Evolutionary conservation across 2,113 vertebrate species (phyloP).

Genomic region (Fukomys damarensis): DNA sequence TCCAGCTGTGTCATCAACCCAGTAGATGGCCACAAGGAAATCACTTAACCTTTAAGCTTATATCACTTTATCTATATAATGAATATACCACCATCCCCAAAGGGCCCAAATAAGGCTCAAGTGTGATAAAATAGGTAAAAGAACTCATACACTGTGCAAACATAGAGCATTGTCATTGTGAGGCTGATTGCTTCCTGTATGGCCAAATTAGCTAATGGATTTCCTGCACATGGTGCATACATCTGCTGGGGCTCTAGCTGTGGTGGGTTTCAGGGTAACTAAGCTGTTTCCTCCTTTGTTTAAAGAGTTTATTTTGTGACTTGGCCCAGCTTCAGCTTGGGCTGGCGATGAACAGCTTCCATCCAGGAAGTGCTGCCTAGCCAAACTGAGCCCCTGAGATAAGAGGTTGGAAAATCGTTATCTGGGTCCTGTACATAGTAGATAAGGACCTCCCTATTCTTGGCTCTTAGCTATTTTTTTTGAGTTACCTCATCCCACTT

Average conservation of each 20-base stretch:
- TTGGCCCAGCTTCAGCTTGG: constrained; percentile 40
- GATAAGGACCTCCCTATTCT: constrained; percentile 48
- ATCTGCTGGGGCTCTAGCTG: background rate
- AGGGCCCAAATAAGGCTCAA: constrained; percentile 41
- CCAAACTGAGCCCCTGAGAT: constrained; percentile 28
- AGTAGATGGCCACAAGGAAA: constrained; percentile 36
- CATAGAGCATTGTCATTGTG: constrained; percentile 51
- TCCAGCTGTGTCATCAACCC: constrained; percentile 6
- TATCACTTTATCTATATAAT: constrained; percentile 45
- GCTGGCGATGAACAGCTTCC: background rate
- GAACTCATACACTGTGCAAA: constrained; percentile 52
- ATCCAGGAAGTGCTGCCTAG: constrained; percentile 52
- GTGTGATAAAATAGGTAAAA: constrained; percentile 33
- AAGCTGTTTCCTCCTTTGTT: constrained; percentile 45
- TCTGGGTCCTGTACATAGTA: constrained; percentile 44
- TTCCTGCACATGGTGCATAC: constrained; percentile 33
- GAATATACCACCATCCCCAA: background rate
- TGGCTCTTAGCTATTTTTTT: constrained; percentile 24
- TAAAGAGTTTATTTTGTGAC: constrained; percentile 67
- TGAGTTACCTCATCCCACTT: background rate
- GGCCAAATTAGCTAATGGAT: constrained; percentile 56
- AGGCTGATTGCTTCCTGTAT: constrained; percentile 75
- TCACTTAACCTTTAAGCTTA: constrained; percentile 50
- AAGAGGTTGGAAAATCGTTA: constrained; percentile 49
- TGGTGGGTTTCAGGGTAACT: background rate